Percentiles rank a stretch among this genome's conserved stretches.
Evolutionary conservation across 2,113 vertebrate genomes (phyloP).

Genomic region (Galeopterus variegatus): DNA sequence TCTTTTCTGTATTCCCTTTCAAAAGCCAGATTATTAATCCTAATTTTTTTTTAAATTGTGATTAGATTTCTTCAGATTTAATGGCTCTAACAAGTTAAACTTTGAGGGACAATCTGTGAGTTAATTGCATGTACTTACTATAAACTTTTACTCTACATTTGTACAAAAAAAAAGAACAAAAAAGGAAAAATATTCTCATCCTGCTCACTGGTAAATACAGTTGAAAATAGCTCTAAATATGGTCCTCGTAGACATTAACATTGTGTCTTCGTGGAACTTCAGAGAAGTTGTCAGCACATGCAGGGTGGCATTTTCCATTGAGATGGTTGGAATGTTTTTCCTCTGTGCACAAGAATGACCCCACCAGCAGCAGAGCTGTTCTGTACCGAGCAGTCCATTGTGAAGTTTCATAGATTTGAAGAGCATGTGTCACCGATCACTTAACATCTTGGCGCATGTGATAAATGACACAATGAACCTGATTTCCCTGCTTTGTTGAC

Average conservation of each 20-base stretch:
- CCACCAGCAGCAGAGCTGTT: background rate
- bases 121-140: background rate
- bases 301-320: background rate
- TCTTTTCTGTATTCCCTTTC: background rate
- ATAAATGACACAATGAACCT: background rate
- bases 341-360: background rate
- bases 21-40: slow-evolving; percentile 43
- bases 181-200: background rate
- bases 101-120: slow-evolving; percentile 28
- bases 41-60: slow-evolving; percentile 14
- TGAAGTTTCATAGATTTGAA: slow-evolving; percentile 8
- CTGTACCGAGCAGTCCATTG: background rate
- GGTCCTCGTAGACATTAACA: background rate
- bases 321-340: background rate
- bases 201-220: slow-evolving; percentile 10
- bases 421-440: background rate
- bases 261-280: background rate
- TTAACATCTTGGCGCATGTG: background rate
- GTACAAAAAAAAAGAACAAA: background rate
- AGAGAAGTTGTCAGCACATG: background rate
- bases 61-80: slow-evolving; percentile 36
- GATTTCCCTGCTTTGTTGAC: background rate
- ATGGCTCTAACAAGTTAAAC: slow-evolving; percentile 9
- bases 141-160: slow-evolving; percentile 38
- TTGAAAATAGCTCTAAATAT: background rate